Evolutionary conservation across 2,113 vertebrate genomes (phyloP).

Genomic region (Canis aureus): DNA sequence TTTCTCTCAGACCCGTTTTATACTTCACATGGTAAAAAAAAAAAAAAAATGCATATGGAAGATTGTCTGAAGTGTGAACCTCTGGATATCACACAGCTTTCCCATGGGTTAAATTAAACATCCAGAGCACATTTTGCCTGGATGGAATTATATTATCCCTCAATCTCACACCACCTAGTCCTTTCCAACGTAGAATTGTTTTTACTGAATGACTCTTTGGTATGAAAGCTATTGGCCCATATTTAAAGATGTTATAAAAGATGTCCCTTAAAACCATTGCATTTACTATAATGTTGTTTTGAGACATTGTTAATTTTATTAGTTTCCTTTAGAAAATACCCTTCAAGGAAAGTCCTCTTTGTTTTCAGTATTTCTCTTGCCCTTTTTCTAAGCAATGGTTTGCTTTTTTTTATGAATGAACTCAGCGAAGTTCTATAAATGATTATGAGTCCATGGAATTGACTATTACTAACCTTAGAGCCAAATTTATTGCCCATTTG

Average conservation of each 20-base stretch:
- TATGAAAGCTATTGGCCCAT: not conserved
- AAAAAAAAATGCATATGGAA: not conserved
- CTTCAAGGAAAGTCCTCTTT: not conserved
- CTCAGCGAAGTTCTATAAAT: not conserved
- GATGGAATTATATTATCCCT: not conserved
- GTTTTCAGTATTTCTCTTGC: not conserved
- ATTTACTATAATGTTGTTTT: not conserved
- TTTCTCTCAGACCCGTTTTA: not conserved
- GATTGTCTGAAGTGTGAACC: not conserved
- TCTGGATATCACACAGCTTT: not conserved
- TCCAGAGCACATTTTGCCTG: not conserved
- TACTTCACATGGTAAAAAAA: not conserved
- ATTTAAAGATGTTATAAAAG: conserved; percentile 28
- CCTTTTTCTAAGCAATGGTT: conserved; percentile 36
- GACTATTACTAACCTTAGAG: not conserved
- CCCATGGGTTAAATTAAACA: not conserved
- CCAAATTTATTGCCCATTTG: not conserved
- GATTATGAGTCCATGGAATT: not conserved
- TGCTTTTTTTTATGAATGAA: conserved; percentile 26
- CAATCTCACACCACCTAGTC: not conserved
- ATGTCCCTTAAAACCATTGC: not conserved
- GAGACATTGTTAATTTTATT: conserved; percentile 9
- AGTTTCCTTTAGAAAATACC: not conserved
- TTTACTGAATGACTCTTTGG: not conserved
- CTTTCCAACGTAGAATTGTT: not conserved